Base-by-base conservation (phyloP, 1,140 invertebrate genomes). In the Antheraea mylitta region DNA sequence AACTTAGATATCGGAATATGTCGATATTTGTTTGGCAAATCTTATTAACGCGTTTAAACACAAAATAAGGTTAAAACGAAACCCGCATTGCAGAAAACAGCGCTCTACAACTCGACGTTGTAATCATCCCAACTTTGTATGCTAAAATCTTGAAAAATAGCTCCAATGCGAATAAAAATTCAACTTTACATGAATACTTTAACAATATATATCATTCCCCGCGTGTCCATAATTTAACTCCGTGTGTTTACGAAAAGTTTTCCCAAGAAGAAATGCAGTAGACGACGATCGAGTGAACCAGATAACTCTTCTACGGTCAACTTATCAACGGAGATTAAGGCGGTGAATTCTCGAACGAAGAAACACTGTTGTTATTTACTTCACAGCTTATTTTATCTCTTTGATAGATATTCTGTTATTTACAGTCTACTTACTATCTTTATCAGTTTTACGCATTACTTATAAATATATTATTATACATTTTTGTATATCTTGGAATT, bases 201-300 rank as follows among this genome's bases (percentile, higher is more conserved):
- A 53, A 53, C 45, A 53, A 53, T 53, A 53, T 53, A 53, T 53
- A 53, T 53, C 45, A 53, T 53, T 53, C 16, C 45, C 45, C 45
- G 16, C 45, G 45, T 13, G 45, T 53, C 16, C 45, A 53, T 13
- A 10, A 53, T 53, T 53, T 53, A 30, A 53, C 45, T 53, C 45
- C 45, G 45, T 53, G 45, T 53, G 13, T 16, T 16, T 53, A 53
- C 45, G 16, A 53, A 53, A 53, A 53, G 16, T 53, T 53, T 53
- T 53, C 16, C 45, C 16, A 16, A 53, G 13, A 53, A 53, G 45
- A 53, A 53, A 53, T 53, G 45, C 45, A n/a, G 11, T 13, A n/a
- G 45, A 53, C 45, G 13, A 53, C 45, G 13, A 42, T 42, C 38
- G 38, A 42, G 38, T 42, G 8, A 42, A 11, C 38, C 11, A 42